Base-by-base conservation (phyloP, 2,797 vertebrate genomes). In the Parotocinclus haroldoi region DNA sequence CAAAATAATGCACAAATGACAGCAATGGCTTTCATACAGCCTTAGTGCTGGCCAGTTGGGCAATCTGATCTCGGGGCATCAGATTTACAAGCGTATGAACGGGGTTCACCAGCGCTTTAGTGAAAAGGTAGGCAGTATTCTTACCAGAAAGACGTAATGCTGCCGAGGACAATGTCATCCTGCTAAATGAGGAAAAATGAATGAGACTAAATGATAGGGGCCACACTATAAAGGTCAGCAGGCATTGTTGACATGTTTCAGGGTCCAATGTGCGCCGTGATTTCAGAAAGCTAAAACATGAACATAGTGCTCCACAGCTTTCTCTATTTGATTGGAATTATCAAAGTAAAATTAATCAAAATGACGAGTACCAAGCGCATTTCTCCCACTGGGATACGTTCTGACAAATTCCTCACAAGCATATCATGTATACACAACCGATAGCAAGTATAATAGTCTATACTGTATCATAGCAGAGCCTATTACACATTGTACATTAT, bases 151-250 rank as follows among this genome's bases (percentile, higher is more conserved):
- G 72, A 80, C 72, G 57, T 76, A 71, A 69, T 66, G 74, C 39
- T 4, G 75, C 69, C 76, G 73, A 17, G 51, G 38, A 44, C 36
- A 54, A 65, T 81, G 80, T 80, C 71, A 80, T 79, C 56, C 55
- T 64, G 71, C 74, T 75, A 67, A 78, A 82, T 73, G 44, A 71
- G 70, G 74, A 86, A 81, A 58, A 48, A 75, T 44, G 19, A 37
- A n/a, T n/a, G n/a, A n/a, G n/a, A 37, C 38, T 13, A 65, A 76
- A 76, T 75, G 71, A 73, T 49, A n/a, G 16, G 36, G 58, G 17
- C 63, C 63, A 65, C 48, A 48, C 65, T 78, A 76, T 14, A 16
- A 86, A 81, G 74, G 73, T 80, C 75, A 73, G 9, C 9, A 27
- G 46, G 54, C 62, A 67, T 69, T 70, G 73, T 75, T 75, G 42